phyloP scores from a whole-genome alignment of 1,140 invertebrate species.

The Anthonomus grandis region DNA sequence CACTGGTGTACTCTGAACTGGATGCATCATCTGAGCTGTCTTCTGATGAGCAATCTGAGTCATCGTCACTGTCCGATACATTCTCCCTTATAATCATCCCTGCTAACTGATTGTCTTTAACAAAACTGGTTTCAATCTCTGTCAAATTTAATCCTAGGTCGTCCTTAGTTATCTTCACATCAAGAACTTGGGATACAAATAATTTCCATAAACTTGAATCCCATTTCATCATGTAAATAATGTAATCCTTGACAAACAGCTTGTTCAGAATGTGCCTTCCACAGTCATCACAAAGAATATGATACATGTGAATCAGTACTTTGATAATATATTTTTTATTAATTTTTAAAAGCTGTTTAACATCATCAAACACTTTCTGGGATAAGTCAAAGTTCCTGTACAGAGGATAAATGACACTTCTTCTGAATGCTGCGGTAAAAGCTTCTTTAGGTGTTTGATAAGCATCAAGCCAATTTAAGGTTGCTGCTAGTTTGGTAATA shows the following conservation, averaged over 20 bases:
- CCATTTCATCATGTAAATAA: conserved; percentile 79
- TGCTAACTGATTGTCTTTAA: conserved; percentile 20
- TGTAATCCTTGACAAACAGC: conserved; percentile 84
- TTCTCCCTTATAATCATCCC: conserved; percentile 28
- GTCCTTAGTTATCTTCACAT: conserved; percentile 49
- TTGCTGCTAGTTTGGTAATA: conserved; percentile 77
- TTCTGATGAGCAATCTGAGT: conserved; percentile 9
- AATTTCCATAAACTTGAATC: conserved; percentile 69
- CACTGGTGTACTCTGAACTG: no score
- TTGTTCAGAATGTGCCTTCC: conserved; percentile 84
- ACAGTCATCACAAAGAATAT: conserved; percentile 60
- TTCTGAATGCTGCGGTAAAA: conserved; percentile 62
- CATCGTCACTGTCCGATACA: conserved; percentile 34
- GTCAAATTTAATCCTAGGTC: conserved; percentile 53
- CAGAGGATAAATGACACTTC: conserved; percentile 76
- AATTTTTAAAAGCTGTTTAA: conserved; percentile 58
- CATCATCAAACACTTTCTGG: conserved; percentile 60
- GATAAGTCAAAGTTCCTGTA: conserved; percentile 77
- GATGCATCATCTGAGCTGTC: conserved; percentile 27
- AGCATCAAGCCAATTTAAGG: conserved; percentile 76
- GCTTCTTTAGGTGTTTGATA: conserved; percentile 64
- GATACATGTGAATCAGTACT: conserved; percentile 71
- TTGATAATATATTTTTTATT: conserved; percentile 72
- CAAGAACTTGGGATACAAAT: conserved; percentile 47
- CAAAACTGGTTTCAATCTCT: conserved; percentile 45